These are phyloP conservation scores for Pasiphila rectangulata DNA, from an alignment of 2,888 invertebrate genomes.

Conservation along the genomic window DNA sequence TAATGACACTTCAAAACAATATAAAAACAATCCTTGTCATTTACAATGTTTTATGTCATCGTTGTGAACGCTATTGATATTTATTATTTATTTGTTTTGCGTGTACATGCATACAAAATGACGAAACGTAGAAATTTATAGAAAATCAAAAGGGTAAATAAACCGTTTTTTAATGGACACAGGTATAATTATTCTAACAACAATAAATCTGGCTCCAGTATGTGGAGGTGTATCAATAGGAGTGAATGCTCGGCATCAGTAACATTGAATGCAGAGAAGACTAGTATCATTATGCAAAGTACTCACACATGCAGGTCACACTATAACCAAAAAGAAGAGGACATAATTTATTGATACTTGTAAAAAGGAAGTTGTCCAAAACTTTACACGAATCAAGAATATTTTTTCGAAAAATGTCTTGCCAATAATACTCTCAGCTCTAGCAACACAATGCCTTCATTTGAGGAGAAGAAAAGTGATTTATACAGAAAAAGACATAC, in stretches of 20 bases:
- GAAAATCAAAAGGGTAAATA: too few relatives aligned
- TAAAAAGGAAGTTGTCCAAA: background rate
- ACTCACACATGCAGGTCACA: background rate
- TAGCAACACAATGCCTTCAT: background rate
- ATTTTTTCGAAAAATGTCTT: slow-evolving; percentile 6
- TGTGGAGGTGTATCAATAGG: too few relatives aligned
- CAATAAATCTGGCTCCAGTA: background rate
- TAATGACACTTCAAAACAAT: too few relatives aligned
- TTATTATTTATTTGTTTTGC: too few relatives aligned
- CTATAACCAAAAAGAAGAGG: background rate
- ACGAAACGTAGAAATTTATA: too few relatives aligned
- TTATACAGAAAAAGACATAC: background rate
- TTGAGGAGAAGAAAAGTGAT: background rate
- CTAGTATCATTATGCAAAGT: background rate
- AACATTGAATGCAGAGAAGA: background rate
- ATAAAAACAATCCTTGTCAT: too few relatives aligned
- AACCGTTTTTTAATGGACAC: too few relatives aligned
- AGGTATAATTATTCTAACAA: too few relatives aligned
- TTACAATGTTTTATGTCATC: too few relatives aligned
- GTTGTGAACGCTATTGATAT: too few relatives aligned
- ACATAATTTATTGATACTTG: background rate
- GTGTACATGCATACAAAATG: too few relatives aligned
- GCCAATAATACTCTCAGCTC: background rate
- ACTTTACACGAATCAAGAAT: background rate
- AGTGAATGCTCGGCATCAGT: background rate